These are phyloP conservation scores for Acromyrmex echinatior DNA, from an alignment of 1,140 invertebrate species.

Conservation along the genomic window DNA sequence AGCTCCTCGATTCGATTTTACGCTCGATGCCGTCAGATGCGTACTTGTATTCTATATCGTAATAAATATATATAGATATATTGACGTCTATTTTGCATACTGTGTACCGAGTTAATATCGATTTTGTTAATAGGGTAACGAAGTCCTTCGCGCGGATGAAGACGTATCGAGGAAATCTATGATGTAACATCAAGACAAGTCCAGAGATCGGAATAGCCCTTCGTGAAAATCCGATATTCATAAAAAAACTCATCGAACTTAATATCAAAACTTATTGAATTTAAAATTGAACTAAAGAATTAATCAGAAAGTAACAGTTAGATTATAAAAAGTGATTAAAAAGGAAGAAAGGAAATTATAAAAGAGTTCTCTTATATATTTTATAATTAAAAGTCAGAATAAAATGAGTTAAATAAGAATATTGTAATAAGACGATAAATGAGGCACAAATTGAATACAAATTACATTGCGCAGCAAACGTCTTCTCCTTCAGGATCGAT, in stretches of 20 bases:
- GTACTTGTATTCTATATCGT: not conserved
- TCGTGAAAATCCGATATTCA: not conserved
- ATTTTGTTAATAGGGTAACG: constrained; percentile 56
- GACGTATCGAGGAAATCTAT: constrained; percentile 55
- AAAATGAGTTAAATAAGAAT: not conserved
- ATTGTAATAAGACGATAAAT: not conserved
- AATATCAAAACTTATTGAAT: constrained; percentile 18
- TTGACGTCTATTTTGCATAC: constrained; percentile 40
- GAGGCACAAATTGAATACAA: not conserved
- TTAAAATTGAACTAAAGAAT: not conserved
- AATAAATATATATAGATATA: constrained; percentile 44
- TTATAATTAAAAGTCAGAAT: constrained; percentile 10
- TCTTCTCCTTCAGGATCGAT: not conserved
- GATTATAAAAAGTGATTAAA: not conserved
- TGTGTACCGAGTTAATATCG: constrained; percentile 54
- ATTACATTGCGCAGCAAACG: not conserved
- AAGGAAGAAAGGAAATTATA: not conserved
- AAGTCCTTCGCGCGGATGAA: constrained; percentile 57
- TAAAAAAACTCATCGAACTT: not conserved
- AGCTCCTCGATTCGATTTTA: not conserved
- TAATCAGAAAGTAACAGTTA: not conserved
- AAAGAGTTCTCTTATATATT: not conserved
- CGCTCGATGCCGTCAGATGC: not conserved
- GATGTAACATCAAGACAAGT: constrained; percentile 21
- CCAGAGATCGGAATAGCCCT: not conserved